phyloP scores from a whole-genome alignment of 2,888 invertebrate genomes.

The Synergus japonicus region DNA sequence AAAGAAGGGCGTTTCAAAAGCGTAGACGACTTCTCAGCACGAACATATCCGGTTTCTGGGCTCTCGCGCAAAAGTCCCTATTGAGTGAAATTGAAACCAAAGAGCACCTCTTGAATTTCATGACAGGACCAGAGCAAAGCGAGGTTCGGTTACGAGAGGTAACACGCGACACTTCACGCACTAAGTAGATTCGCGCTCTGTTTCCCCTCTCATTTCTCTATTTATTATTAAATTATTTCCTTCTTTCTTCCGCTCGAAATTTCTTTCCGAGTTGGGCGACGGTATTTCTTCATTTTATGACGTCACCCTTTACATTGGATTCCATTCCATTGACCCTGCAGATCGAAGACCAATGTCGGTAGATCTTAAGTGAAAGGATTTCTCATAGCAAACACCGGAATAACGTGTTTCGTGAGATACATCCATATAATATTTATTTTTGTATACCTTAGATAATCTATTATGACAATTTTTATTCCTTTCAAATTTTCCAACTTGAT shows the following conservation, averaged over 20 bases:
- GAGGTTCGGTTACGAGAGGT: constrained; percentile 66
- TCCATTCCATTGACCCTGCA: constrained; percentile 45
- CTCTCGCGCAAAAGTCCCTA: constrained; percentile 50
- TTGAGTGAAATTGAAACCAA: constrained; percentile 71
- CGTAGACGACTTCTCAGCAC: constrained; percentile 58
- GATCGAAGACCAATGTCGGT: constrained; percentile 7
- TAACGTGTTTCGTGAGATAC: not conserved
- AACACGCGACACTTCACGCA: constrained; percentile 73
- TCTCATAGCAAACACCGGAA: not conserved
- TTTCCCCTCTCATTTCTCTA: constrained; percentile 59
- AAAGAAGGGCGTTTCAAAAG: constrained; percentile 50
- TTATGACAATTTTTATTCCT: not conserved
- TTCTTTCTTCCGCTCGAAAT: constrained; percentile 43
- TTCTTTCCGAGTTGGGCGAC: constrained; percentile 4
- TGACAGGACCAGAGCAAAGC: constrained; percentile 60
- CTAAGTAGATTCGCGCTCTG: constrained; percentile 71
- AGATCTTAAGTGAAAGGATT: constrained; percentile 8
- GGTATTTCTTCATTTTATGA: constrained; percentile 43
- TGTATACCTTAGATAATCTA: not conserved
- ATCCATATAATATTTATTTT: not conserved
- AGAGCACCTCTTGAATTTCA: constrained; percentile 73
- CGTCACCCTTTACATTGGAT: constrained; percentile 60
- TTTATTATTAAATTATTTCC: constrained; percentile 46
- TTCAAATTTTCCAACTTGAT: not conserved
- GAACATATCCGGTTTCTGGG: constrained; percentile 64